Base-by-base conservation (phyloP, 2,113 vertebrate species). In the Gorilla gorilla region DNA sequence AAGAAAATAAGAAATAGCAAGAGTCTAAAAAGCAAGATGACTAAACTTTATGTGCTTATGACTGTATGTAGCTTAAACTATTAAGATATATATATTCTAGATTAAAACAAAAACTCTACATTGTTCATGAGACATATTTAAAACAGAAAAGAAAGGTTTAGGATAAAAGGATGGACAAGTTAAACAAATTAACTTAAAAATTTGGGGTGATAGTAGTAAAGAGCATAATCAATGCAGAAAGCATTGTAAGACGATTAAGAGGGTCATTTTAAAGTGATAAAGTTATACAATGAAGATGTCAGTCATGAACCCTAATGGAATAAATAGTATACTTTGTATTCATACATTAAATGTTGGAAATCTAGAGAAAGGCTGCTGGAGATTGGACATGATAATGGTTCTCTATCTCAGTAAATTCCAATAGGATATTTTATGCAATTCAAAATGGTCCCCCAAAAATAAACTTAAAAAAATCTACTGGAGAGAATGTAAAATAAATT, bases 1-100 rank as follows among this genome's bases (percentile, higher is more conserved):
- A 52, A 96, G 48, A 95, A 90, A 87, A 64, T 75, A 94, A 66
- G 55, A 92, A 94, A 40, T 57, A 40, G 5, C 17, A 76, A 70
- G 75, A 76, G 14, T 59, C 40, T 82, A 68, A n/a, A 90, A 78
- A 78, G 50, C 35, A 75, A 93, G 35, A 22, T 73, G 57, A 61
- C 25, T 52, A 30, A 76, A 57, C 43, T 86, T 52, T 61, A 30
- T 68, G 10, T 85, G 7, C 27, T 59, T 66, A 20, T 55, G 50
- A 43, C 55, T 48, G n/a, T 25, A n/a, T 27, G 3, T 48, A 81
- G 9, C 55, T 80, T 92, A 10, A 70, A 70, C 22, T 61, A 48
- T 64, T 35, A 81, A 73, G 27, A 35, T 20, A 18, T 14, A 25
- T 30, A 35, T 22, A 55, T 57, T 57, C 38, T 75, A 66, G 48